Percentiles rank a stretch among this genome's conserved stretches.
phyloP scores from a whole-genome alignment of 2,888 invertebrate species.

The Drosophila subsilvestris region DNA sequence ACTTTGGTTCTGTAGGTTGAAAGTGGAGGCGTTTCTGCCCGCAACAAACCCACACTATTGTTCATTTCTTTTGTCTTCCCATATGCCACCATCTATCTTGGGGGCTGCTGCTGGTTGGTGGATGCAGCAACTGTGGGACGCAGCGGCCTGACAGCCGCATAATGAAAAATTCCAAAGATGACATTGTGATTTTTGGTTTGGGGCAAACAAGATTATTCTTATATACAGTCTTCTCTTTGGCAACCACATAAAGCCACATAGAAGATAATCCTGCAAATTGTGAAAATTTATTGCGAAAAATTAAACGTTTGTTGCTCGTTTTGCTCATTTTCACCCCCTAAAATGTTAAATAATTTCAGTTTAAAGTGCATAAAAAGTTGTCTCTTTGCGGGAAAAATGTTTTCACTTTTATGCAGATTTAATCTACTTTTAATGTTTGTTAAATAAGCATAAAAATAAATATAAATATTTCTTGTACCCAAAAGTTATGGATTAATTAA shows the following conservation, averaged over 20 bases:
- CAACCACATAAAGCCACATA: no score
- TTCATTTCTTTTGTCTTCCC: neutral
- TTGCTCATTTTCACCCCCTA: no score
- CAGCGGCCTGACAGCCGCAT: neutral
- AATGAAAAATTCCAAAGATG: slow-evolving; percentile 4
- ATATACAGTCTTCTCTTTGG: neutral
- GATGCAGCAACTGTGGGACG: neutral
- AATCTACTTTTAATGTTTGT: neutral
- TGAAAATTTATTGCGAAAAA: no score
- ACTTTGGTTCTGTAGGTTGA: neutral
- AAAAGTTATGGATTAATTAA: slow-evolving; percentile 4
- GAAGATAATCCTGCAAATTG: neutral
- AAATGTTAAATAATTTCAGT: neutral
- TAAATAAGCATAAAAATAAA: neutral
- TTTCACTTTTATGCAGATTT: neutral
- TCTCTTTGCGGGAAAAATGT: no score
- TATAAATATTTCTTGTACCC: neutral
- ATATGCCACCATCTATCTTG: slow-evolving; percentile 1
- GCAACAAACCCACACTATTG: neutral
- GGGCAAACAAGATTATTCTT: neutral
- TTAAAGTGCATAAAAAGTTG: no score
- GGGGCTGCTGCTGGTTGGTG: neutral
- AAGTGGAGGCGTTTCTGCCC: neutral
- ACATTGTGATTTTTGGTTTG: neutral
- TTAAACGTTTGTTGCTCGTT: no score